Percentiles rank a stretch among this genome's conserved stretches.
phyloP scores from a whole-genome alignment of 2,888 invertebrate genomes.

The Eupithecia dodoneata region DNA sequence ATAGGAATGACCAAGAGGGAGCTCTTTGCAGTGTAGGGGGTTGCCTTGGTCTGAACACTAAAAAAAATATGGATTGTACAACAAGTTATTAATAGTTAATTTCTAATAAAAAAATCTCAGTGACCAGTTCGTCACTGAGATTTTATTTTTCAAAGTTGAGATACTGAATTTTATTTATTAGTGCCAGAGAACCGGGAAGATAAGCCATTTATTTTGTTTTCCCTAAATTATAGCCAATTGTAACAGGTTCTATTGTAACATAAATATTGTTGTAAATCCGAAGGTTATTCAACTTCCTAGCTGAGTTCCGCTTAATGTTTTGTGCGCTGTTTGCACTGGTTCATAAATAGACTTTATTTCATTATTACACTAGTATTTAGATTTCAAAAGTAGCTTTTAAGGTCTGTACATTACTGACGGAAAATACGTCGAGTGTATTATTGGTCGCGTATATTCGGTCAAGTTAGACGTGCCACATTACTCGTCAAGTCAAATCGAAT shows the following conservation, averaged over 20 bases:
- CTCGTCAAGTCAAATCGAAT: too few relatives aligned
- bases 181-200: slow-evolving; percentile 27
- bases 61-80: neutral
- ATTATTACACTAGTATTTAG: neutral
- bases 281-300: slow-evolving; percentile 22
- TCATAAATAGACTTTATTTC: neutral
- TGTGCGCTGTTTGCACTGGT: slow-evolving; percentile 5
- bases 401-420: too few relatives aligned
- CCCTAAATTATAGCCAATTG: slow-evolving; percentile 35
- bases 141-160: neutral
- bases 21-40: neutral
- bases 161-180: neutral
- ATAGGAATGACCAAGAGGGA: neutral
- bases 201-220: slow-evolving; percentile 39
- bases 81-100: neutral
- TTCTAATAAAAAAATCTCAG: neutral
- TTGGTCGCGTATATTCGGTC: too few relatives aligned
- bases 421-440: too few relatives aligned
- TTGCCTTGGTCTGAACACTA: neutral
- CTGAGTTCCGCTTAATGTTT: neutral
- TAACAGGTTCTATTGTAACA: slow-evolving; percentile 30
- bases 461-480: too few relatives aligned
- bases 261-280: slow-evolving; percentile 27
- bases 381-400: too few relatives aligned
- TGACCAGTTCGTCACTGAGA: neutral